Evolutionary conservation across 2,888 invertebrate species (phyloP).

Genomic region (Erebia epiphron): DNA sequence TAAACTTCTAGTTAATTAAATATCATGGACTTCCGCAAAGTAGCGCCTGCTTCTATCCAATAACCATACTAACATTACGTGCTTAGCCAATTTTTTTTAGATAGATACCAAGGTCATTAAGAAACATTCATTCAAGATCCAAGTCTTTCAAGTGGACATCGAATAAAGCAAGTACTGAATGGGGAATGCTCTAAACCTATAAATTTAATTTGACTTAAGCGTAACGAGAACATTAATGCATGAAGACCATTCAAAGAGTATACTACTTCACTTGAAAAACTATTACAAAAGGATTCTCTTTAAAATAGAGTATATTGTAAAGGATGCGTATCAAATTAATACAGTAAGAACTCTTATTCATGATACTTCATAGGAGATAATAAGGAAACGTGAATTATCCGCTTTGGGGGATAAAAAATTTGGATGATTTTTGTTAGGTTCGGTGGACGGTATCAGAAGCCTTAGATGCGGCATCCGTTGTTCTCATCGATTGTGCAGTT

Average conservation of each 20-base stretch:
- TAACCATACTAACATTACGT: no score
- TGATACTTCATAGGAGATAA: slow-evolving; percentile 49
- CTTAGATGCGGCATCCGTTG: slow-evolving; percentile 48
- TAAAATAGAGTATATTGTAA: slow-evolving; percentile 16
- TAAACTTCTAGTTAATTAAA: no score
- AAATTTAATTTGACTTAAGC: slow-evolving; percentile 30
- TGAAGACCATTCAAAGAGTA: slow-evolving; percentile 36
- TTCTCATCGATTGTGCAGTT: slow-evolving; percentile 53
- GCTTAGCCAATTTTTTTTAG: no score
- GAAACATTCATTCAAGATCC: slow-evolving; percentile 5
- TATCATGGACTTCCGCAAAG: no score
- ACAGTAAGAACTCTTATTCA: slow-evolving; percentile 44
- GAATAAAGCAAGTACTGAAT: not conserved
- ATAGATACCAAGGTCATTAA: not conserved
- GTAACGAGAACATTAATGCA: slow-evolving; percentile 23
- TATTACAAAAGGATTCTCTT: slow-evolving; percentile 40
- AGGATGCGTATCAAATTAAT: slow-evolving; percentile 48
- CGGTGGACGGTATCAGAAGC: slow-evolving; percentile 48
- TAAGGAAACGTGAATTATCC: slow-evolving; percentile 64
- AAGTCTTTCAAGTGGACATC: slow-evolving; percentile 1
- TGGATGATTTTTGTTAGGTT: slow-evolving; percentile 46
- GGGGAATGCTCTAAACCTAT: not conserved
- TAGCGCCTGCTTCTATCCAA: no score
- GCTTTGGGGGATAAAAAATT: slow-evolving; percentile 45
- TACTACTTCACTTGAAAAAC: slow-evolving; percentile 37